Conservation (phyloP, 2,113 vertebrate genomes). For the Chaetorhynchus papuensis region DNA sequence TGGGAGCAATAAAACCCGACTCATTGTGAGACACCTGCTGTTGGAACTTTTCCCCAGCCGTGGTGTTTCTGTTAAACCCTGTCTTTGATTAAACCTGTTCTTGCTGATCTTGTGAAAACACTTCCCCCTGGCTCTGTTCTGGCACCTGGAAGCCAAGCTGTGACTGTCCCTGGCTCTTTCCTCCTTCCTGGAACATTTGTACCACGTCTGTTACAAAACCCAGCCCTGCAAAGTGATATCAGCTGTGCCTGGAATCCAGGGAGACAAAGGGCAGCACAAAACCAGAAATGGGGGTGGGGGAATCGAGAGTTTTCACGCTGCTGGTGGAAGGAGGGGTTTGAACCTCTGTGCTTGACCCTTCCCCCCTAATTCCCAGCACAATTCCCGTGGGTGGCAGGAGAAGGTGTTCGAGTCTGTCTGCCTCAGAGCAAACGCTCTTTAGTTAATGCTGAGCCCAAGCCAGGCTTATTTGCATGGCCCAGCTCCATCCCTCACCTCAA, state of each 20-base stretch:
- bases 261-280: neutral
- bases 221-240: neutral
- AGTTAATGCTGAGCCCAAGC: neutral
- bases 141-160: neutral
- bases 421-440: neutral
- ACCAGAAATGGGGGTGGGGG: neutral
- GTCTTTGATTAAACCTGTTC: neutral
- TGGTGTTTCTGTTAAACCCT: neutral
- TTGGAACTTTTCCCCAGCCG: neutral
- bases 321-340: neutral
- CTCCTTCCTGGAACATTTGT: neutral
- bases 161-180: neutral
- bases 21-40: neutral
- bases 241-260: neutral
- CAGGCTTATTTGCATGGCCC: neutral
- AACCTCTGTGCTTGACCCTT: neutral
- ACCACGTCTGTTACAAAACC: neutral
- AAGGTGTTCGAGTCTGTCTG: neutral
- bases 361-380: neutral
- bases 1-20: neutral
- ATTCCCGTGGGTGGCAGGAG: neutral
- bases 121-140: neutral
- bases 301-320: neutral
- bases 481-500: neutral
- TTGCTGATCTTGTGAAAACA: neutral